Evolutionary conservation across 1,140 invertebrate species (phyloP), one percentile per base, ranked within the genome.

Genomic region (Sipha flava): DNA sequence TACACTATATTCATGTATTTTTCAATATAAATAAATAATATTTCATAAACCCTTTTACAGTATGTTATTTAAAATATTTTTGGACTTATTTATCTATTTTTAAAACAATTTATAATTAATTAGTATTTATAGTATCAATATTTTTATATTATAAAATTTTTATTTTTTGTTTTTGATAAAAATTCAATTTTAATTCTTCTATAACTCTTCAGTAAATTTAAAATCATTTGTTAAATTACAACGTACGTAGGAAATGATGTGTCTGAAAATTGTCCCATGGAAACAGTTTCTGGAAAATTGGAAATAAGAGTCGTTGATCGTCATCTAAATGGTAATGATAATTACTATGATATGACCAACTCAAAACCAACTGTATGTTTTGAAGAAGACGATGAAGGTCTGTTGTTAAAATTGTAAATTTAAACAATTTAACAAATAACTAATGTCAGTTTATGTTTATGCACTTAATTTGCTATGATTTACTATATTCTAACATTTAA

Each of bases 271-370:
- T 80, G 70, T 37, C 52, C 59, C 16, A 82, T 83, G 79, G 83
- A 83, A 57, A 84, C 91, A 4, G 89, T 93, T n/a, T 92, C 91
- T 77, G 92, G 92, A 57, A 89, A 92, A 79, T 87, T 94, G 40
- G 92, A 95, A 87, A 94, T 94, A 80, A 88, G 93, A 66, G 92
- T 95, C 34, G 89, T 94, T 47, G 87, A 88, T 73, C 85, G 85
- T 18, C 85, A 85, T 21, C 64, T 81, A 23, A 80, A 81, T 54
- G 81, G 73, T 79, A 52, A 62, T 31, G 80, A 81, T 59, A 68
- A 66, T 26, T 43, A 81, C 9, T 64, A 49, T 47, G 52, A 80
- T 14, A 70, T 57, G 54, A 81, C 79, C 16, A 81, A 80, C 18
- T 64, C 70, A 79, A 81, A 81, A 80, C 40, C 52, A 47, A 80